phyloP scores from a whole-genome alignment of 2,797 vertebrate genomes.

The Sparus aurata region DNA sequence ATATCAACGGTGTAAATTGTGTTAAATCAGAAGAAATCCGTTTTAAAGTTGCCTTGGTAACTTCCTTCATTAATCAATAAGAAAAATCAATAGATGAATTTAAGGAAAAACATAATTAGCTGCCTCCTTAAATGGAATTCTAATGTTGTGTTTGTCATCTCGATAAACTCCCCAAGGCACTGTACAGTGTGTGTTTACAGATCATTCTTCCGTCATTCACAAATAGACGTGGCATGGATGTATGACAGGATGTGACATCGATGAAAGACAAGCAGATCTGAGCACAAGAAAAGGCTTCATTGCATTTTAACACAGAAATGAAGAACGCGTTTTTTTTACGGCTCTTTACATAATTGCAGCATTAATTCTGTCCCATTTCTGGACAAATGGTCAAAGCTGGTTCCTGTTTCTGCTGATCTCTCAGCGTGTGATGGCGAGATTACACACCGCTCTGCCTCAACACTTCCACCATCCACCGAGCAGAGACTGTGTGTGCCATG shows the following conservation, averaged over 20 bases:
- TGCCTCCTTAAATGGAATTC: not conserved
- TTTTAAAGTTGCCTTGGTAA: no score
- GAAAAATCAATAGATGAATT: not conserved
- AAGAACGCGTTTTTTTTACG: constrained; percentile 39
- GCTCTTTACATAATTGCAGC: constrained; percentile 60
- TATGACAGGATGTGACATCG: constrained; percentile 23
- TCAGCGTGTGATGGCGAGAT: constrained; percentile 59
- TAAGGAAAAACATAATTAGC: not conserved
- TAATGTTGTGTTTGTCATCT: not conserved
- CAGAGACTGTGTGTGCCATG: constrained; percentile 25
- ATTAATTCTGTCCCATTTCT: constrained; percentile 60
- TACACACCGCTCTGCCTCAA: constrained; percentile 56
- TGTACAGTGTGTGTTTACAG: not conserved
- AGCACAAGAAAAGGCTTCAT: not conserved
- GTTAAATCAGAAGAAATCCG: not conserved
- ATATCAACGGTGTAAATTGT: not conserved
- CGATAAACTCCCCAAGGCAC: not conserved
- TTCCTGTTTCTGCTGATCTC: constrained; percentile 66
- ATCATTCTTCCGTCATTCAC: constrained; percentile 11
- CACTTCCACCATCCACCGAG: constrained; percentile 41
- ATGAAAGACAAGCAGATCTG: not conserved
- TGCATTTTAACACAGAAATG: constrained; percentile 37
- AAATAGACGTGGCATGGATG: constrained; percentile 12
- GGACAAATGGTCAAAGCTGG: constrained; percentile 63
- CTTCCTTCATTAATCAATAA: not conserved